Conservation (phyloP, 37 sponge, comb jelly and placozoan genomes). For the Theonella swinhoei region DNA sequence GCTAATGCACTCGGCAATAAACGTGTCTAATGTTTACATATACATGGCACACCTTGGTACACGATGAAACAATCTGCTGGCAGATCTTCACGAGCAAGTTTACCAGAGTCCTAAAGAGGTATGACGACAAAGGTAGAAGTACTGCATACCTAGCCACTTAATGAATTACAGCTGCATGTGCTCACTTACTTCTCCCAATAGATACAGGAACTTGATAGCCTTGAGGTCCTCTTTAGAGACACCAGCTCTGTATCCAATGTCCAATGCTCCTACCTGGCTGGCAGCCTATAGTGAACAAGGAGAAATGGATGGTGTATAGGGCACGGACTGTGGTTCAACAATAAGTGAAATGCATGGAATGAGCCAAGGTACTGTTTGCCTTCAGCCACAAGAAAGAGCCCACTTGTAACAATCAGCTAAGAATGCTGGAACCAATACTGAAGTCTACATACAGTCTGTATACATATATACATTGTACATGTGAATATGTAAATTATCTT, state of each 20-base stretch:
- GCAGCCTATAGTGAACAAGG: conserved; percentile 62
- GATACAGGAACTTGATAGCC: conserved; percentile 70
- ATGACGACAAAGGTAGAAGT: neutral
- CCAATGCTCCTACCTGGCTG: conserved; percentile 96
- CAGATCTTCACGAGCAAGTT: conserved; percentile 57
- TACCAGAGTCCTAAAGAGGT: conserved; percentile 54
- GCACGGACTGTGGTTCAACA: too few species aligned
- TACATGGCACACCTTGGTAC: conserved; percentile 93
- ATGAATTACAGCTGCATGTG: neutral
- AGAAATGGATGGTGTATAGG: too few species aligned
- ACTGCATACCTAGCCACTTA: neutral
- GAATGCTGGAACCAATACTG: too few species aligned
- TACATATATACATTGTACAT: too few species aligned
- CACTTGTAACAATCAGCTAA: too few species aligned
- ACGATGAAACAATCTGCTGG: conserved; percentile 82
- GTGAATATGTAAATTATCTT: too few species aligned
- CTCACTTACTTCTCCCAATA: conserved; percentile 85
- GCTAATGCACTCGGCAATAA: too few species aligned
- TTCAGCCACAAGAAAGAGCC: too few species aligned
- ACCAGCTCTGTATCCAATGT: conserved; percentile 81
- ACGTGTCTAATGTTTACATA: too few species aligned
- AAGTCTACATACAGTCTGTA: too few species aligned
- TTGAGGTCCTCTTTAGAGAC: conserved; percentile 38
- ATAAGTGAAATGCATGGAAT: too few species aligned
- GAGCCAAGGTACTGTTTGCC: too few species aligned